These are phyloP conservation scores for Natrix natrix DNA, from an alignment of 2,797 vertebrate species.

Conservation along the genomic window DNA sequence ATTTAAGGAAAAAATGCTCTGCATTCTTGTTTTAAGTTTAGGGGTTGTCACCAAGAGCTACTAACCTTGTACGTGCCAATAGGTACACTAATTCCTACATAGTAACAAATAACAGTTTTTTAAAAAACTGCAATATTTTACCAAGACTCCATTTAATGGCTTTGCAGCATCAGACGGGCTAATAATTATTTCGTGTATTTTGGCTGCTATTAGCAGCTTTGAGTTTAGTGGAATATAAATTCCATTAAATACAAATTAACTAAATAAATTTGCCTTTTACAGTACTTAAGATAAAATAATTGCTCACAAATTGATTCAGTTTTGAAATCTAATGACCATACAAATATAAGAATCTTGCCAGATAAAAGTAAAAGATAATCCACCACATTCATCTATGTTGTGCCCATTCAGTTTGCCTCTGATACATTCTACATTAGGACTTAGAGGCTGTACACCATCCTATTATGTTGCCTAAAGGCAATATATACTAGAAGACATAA, in stretches of 20 bases:
- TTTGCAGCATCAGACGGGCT: constrained; percentile 3
- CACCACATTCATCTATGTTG: too few species aligned
- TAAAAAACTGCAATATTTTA: background rate
- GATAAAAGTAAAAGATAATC: background rate
- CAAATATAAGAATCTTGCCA: background rate
- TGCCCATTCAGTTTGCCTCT: background rate
- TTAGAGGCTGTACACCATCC: background rate
- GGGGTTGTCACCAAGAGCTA: background rate
- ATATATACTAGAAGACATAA: background rate
- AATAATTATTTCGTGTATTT: background rate
- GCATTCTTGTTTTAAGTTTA: background rate
- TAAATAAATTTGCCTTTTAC: background rate
- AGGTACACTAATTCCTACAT: background rate
- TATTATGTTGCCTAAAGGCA: background rate
- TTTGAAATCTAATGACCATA: background rate
- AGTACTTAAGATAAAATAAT: background rate
- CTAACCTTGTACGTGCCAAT: background rate
- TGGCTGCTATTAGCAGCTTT: background rate
- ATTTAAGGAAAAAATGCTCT: background rate
- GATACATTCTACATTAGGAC: background rate
- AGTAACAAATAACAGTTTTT: background rate
- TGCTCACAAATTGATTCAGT: background rate
- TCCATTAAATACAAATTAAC: background rate
- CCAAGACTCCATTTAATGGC: background rate
- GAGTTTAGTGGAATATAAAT: background rate